Evolutionary conservation across 2,113 vertebrate genomes (phyloP), one percentile per base, ranked within the genome.

Genomic region (Rattus norvegicus): DNA sequence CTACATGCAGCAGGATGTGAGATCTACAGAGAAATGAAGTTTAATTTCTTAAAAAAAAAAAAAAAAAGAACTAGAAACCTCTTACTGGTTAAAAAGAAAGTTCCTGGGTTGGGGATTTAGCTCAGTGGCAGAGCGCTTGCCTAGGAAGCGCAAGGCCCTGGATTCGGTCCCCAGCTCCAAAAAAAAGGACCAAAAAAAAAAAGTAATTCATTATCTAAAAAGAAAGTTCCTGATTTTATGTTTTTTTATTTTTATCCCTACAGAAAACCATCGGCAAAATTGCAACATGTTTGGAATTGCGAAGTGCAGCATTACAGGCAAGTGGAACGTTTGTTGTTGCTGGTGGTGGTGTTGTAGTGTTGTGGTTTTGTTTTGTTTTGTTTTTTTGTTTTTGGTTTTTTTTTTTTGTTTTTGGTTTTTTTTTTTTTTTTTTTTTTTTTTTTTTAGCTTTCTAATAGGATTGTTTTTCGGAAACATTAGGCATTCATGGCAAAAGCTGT

Each of bases 181-280:
- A n/a, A n/a, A n/a, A n/a, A n/a, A n/a, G n/a, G n/a, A n/a, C n/a
- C n/a, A n/a, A n/a, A n/a, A n/a, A n/a, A n/a, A n/a, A n/a, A n/a
- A n/a, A n/a, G n/a, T n/a, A n/a, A n/a, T n/a, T n/a, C n/a, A n/a
- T n/a, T n/a, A n/a, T n/a, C n/a, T 7, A 36, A 70, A 70, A 36
- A 63, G 7, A 83, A 61, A 79, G 70, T 90, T 69, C 24, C 85
- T 30, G 30, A 43, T 85, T 88, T 86, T 79, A 77, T 87, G 84
- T 75, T 84, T 80, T 92, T 76, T 95, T 95, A 20, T 39, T 63
- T 86, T 67, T 52, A 30, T 69, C 33, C 20, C 97, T 98, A 49
- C 98, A 99, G 99, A 99, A 99, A 99, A 99, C 98, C 52, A 98
- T 99, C 98, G 99, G 99, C 93, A 99, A 99, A 98, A 99, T 99